Conservation (phyloP, 1,140 invertebrate genomes). For the Eriosoma lanigerum region DNA sequence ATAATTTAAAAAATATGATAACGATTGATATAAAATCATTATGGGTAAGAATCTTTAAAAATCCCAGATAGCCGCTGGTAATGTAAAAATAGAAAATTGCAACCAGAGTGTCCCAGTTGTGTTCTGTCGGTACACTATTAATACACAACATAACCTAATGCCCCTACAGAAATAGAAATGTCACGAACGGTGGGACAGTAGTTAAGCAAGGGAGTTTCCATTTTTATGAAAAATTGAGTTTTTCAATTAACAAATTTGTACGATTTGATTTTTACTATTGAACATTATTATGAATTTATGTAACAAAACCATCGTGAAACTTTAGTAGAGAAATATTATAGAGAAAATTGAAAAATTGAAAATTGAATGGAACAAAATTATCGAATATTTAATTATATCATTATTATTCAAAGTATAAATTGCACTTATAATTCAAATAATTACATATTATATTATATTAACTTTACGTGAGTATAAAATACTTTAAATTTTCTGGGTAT, state of each 20-base stretch:
- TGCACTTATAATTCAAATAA: too few relatives aligned
- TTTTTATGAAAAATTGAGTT: conserved; percentile 11
- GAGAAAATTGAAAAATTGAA: too few relatives aligned
- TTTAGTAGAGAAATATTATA: too few relatives aligned
- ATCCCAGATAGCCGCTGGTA: conserved; percentile 43
- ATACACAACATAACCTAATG: conserved; percentile 50
- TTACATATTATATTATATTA: too few relatives aligned
- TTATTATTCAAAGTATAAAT: too few relatives aligned
- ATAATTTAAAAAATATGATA: not conserved
- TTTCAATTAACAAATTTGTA: not conserved
- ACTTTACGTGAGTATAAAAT: too few relatives aligned
- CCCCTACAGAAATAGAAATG: conserved; percentile 50
- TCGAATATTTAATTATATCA: too few relatives aligned
- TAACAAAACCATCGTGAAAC: too few relatives aligned
- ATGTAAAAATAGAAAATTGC: conserved; percentile 51
- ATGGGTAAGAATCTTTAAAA: conserved; percentile 14
- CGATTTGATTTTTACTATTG: not conserved
- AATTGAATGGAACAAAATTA: too few relatives aligned
- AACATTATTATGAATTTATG: not conserved
- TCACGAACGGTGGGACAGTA: not conserved
- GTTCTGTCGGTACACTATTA: conserved; percentile 46
- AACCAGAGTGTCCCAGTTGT: conserved; percentile 50
- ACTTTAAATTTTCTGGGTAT: too few relatives aligned
- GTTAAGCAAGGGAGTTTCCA: not conserved
- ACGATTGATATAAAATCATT: conserved; percentile 4